phyloP scores from a whole-genome alignment of 1,140 invertebrate species.

The Belonocnema kinseyi region DNA sequence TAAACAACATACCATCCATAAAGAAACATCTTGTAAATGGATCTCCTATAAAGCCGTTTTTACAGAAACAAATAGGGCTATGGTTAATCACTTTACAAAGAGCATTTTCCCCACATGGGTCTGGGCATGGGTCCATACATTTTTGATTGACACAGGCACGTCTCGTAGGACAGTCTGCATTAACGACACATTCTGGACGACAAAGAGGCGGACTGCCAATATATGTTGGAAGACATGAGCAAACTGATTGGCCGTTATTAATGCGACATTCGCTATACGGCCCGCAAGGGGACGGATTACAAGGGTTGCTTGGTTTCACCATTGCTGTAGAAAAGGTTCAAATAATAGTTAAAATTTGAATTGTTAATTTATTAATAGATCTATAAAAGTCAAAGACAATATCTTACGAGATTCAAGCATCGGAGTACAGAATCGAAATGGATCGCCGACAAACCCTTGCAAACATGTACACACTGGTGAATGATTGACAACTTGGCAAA shows the following conservation, averaged over 20 bases:
- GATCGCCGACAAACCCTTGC: conserved; percentile 76
- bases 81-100: conserved; percentile 59
- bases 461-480: conserved; percentile 74
- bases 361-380: not conserved
- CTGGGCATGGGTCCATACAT: conserved; percentile 68
- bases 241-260: conserved; percentile 80
- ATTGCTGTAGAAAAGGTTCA: conserved; percentile 27
- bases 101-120: conserved; percentile 68
- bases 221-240: conserved; percentile 79
- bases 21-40: conserved; percentile 60
- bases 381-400: not conserved
- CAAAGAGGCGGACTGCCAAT: conserved; percentile 77
- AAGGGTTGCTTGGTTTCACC: conserved; percentile 76
- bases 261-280: conserved; percentile 81
- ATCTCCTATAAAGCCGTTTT: conserved; percentile 73
- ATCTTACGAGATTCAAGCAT: conserved; percentile 57
- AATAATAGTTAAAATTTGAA: not conserved
- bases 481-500: conserved; percentile 83
- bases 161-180: conserved; percentile 67
- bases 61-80: conserved; percentile 69
- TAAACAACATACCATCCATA: not conserved
- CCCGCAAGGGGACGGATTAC: conserved; percentile 85
- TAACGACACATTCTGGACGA: conserved; percentile 69
- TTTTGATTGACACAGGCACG: conserved; percentile 70
- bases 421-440: conserved; percentile 77